These are phyloP conservation scores for Irena cyanogastra DNA, from an alignment of 2,113 vertebrate species.

Conservation along the genomic window DNA sequence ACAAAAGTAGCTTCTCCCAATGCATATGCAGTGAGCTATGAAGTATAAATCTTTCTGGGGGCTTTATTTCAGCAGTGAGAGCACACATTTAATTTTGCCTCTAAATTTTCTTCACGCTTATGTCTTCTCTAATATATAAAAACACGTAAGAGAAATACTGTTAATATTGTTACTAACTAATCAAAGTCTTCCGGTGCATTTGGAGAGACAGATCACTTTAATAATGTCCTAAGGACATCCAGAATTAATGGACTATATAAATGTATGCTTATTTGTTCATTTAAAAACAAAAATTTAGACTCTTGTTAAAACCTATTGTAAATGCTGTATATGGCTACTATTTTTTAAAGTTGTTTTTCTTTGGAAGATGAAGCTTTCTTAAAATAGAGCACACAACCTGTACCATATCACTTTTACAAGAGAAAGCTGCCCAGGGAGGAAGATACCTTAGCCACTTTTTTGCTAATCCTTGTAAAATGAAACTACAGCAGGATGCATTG, in stretches of 20 bases:
- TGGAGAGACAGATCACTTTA: not conserved
- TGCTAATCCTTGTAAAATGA: not conserved
- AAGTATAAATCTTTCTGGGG: conserved; percentile 18
- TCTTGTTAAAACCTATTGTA: not conserved
- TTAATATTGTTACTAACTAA: not conserved
- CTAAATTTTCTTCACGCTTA: not conserved
- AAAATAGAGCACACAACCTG: not conserved
- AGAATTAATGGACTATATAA: not conserved
- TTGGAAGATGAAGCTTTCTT: not conserved
- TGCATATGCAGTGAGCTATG: not conserved
- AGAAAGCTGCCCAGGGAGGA: not conserved
- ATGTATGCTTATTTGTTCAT: not conserved
- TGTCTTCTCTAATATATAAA: not conserved
- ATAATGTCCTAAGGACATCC: not conserved
- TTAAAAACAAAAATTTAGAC: not conserved
- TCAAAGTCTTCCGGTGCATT: not conserved
- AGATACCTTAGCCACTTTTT: not conserved
- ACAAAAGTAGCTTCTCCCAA: conserved; percentile 60
- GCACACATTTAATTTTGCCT: not conserved
- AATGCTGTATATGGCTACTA: not conserved
- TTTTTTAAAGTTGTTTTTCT: not conserved
- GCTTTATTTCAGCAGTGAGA: not conserved
- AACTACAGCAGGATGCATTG: not conserved
- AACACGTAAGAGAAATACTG: not conserved
- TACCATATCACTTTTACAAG: not conserved